Percentiles rank a stretch among this genome's conserved stretches.
Conservation (phyloP, 2,113 vertebrate genomes). For the Candoia aspera region DNA sequence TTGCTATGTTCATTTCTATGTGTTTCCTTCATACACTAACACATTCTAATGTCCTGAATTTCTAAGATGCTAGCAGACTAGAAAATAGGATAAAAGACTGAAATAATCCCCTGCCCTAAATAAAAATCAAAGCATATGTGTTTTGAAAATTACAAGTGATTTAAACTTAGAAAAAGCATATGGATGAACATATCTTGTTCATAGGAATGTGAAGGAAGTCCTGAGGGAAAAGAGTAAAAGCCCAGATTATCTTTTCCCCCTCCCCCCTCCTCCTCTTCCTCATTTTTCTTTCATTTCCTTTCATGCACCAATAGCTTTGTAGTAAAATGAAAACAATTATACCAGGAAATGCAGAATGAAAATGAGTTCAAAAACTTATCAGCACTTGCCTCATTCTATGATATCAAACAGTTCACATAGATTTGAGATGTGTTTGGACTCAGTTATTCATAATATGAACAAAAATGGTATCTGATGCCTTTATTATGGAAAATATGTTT, state of each 20-base stretch:
- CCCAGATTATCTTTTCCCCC: background rate
- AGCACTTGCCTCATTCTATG: background rate
- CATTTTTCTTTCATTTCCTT: constrained; percentile 13
- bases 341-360: constrained; percentile 13
- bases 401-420: constrained; percentile 13
- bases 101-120: background rate
- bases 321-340: constrained; percentile 29
- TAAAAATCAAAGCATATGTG: background rate
- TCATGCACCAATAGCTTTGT: constrained; percentile 13
- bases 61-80: background rate
- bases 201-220: background rate
- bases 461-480: constrained; percentile 17
- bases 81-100: background rate
- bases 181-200: background rate
- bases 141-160: background rate
- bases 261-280: background rate
- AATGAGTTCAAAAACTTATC: constrained; percentile 16
- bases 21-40: background rate
- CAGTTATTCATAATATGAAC: background rate
- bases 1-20: background rate
- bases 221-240: background rate
- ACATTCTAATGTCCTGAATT: background rate
- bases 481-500: background rate
- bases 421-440: background rate
- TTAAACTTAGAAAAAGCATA: background rate